phyloP scores from a whole-genome alignment of 1,140 invertebrate species.

The Zaprionus davidi region DNA sequence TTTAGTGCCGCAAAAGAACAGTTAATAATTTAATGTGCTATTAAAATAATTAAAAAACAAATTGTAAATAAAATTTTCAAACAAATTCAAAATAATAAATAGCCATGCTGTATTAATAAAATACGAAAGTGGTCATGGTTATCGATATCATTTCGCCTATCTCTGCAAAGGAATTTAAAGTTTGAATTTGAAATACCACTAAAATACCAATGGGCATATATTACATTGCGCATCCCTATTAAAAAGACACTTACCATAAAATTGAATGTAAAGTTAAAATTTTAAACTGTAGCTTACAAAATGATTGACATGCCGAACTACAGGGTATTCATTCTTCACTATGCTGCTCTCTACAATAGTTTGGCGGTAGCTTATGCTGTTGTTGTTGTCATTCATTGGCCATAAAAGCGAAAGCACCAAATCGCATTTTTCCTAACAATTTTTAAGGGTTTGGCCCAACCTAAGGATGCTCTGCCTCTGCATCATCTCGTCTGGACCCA shows the following conservation, averaged over 20 bases:
- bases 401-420: constrained; percentile 75
- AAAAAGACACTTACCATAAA: not conserved
- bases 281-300: not conserved
- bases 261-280: not conserved
- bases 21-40: not conserved
- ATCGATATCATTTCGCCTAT: not conserved
- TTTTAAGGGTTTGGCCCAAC: constrained; percentile 29
- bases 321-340: constrained; percentile 31
- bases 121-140: not conserved
- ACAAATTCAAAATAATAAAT: not conserved
- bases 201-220: too few relatives aligned
- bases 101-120: not conserved
- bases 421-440: constrained; percentile 65
- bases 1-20: not conserved
- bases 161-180: not conserved
- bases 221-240: not conserved
- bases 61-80: not conserved
- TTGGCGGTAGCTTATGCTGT: not conserved
- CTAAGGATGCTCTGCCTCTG: constrained; percentile 53
- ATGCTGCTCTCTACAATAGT: not conserved
- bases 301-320: not conserved
- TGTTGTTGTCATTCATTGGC: constrained; percentile 37
- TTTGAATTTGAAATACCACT: not conserved
- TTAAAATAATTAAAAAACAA: not conserved
- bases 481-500: constrained; percentile 2